Base-by-base conservation (phyloP, 1,140 invertebrate genomes). In the Drosophila navojoa region DNA sequence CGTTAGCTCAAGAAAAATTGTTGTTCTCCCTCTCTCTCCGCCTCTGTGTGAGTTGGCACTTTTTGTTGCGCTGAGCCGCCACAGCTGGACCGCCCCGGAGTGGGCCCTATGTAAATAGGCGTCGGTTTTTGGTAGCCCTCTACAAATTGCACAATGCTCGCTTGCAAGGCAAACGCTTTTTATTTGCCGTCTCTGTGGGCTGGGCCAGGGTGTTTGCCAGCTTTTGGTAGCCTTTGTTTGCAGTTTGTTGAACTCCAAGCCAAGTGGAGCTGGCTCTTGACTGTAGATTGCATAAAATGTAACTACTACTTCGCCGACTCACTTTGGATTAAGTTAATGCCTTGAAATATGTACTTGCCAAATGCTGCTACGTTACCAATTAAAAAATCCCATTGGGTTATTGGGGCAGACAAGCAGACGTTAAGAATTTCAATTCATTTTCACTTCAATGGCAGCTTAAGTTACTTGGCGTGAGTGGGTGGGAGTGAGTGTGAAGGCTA, bases 41-140 rank as follows among this genome's bases (percentile, higher is more conserved):
- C 60, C 29, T 57, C 54, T 71, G 50, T 52, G 35, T 68, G 78
- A 54, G 72, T 52, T 77, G 63, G 74, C 74, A 73, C 52, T 77
- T 73, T 77, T 74, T 57, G 32, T 52, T 60, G 19, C 38, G 16
- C n/a, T 7, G 40, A 32, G 15, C 44, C 61, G 50, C 44, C 61
- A 42, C 68, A 52, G 45, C 61, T 71, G 54, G 10, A 22, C 29
- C 32, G 38, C 32, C 40, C 19, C 27, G 44, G 40, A 27, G 19
- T 68, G 71, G 54, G 58, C 49, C 57, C 77, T 79, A 77, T 86
- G 81, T 71, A 81, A 86, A 77, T 85, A 77, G 75, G 77, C 75
- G 67, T 70, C 59, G 50, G 54, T 45, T 54, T 61, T 45, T 35
- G 58, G 47, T 27, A n/a, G 49, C 25, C 40, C 54, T 53, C 64